These are phyloP conservation scores for Hemitrygon akajei DNA, from an alignment of 2,797 vertebrate genomes.

Conservation along the genomic window DNA sequence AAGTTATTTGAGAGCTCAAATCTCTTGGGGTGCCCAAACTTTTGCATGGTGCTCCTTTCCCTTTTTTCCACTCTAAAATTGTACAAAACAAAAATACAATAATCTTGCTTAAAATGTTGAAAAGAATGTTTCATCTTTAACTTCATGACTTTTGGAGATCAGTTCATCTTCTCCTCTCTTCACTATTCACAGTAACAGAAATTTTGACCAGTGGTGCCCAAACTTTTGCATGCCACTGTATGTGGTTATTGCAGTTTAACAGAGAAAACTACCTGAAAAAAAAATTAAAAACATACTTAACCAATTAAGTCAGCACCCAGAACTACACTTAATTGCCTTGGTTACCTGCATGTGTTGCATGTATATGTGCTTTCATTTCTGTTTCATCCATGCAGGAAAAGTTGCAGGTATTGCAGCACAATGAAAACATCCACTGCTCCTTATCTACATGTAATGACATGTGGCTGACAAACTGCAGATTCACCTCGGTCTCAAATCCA, in stretches of 20 bases:
- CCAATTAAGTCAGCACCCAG: background rate
- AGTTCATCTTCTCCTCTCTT: no score
- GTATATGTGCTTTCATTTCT: slow-evolving; percentile 89
- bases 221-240: no score
- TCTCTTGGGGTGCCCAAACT: no score
- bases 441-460: slow-evolving; percentile 99
- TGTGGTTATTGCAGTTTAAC: slow-evolving; percentile 44
- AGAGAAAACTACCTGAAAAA: slow-evolving; percentile 56
- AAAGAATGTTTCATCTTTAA: no score
- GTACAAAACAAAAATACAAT: no score
- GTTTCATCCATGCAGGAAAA: slow-evolving; percentile 93
- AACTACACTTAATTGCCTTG: slow-evolving; percentile 38
- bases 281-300: background rate
- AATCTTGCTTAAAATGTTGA: no score
- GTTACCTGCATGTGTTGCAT: slow-evolving; percentile 82
- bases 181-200: no score
- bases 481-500: slow-evolving; percentile 96
- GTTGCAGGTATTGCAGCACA: slow-evolving; percentile 89
- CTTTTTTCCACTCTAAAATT: no score
- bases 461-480: slow-evolving; percentile 98
- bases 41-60: no score
- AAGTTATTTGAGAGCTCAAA: no score
- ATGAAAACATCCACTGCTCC: slow-evolving; percentile 99
- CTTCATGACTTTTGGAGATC: no score
- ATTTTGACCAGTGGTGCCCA: no score